Percentiles rank a stretch among this genome's conserved stretches.
Conservation (phyloP, 2,797 vertebrate genomes). For the Catharus ustulatus region DNA sequence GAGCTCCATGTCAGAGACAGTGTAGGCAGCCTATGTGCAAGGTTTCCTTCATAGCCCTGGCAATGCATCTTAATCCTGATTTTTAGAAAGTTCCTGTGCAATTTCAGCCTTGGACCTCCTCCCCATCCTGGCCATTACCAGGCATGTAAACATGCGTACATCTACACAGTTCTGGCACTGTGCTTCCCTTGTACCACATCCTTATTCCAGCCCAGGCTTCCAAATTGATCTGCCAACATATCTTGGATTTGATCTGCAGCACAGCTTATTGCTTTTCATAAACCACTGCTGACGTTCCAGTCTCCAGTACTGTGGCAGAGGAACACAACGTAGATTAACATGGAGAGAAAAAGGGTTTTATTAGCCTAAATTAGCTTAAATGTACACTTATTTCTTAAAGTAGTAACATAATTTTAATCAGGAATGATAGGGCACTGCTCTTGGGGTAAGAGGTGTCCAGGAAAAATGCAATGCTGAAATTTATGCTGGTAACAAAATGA, state of each 20-base stretch:
- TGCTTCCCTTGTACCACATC: neutral
- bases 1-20: neutral
- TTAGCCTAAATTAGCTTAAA: neutral
- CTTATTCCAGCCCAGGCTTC: neutral
- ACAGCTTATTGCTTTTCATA: neutral
- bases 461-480: neutral
- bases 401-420: neutral
- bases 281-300: neutral
- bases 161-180: accelerated
- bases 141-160: accelerated
- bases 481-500: neutral
- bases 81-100: neutral
- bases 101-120: neutral
- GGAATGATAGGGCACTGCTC: neutral
- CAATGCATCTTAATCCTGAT: neutral
- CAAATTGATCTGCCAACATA: neutral
- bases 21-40: neutral
- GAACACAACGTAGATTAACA: accelerated
- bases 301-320: neutral
- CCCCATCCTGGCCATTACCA: neutral
- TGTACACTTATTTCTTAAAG: neutral
- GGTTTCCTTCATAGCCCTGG: neutral
- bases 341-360: neutral
- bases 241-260: neutral
- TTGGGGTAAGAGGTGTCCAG: neutral